Evolutionary conservation across 2,888 invertebrate species (phyloP).

Genomic region (Sesamia inferens): DNA sequence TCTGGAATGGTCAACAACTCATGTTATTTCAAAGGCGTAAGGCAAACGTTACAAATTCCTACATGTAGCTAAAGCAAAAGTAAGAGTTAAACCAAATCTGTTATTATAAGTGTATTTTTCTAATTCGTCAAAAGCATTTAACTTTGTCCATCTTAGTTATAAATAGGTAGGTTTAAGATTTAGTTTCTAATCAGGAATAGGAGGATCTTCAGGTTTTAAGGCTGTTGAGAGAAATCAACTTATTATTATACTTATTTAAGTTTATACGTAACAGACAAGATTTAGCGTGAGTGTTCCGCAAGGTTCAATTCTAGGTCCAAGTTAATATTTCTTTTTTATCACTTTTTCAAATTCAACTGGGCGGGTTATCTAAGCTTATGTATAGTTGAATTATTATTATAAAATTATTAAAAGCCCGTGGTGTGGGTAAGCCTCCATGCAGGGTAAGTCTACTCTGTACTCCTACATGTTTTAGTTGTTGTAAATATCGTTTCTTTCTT

Average conservation of each 20-base stretch:
- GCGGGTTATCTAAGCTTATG: neutral
- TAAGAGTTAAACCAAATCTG: neutral
- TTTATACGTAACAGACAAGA: neutral
- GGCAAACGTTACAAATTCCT: too few species aligned
- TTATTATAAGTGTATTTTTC: neutral
- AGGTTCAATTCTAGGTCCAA: neutral
- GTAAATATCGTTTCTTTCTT: too few species aligned
- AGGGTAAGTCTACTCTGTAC: too few species aligned
- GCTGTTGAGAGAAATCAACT: neutral
- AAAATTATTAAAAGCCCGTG: too few species aligned
- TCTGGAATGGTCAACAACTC: neutral
- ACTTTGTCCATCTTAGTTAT: neutral
- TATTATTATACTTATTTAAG: neutral
- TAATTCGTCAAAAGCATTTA: conserved; percentile 1
- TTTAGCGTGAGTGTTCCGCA: neutral
- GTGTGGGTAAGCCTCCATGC: too few species aligned
- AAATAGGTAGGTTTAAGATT: neutral
- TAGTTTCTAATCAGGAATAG: neutral
- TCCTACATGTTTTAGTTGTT: too few species aligned
- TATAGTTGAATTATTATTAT: too few species aligned
- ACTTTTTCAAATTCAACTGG: too few species aligned
- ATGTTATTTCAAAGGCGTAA: too few species aligned
- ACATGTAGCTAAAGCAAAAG: neutral
- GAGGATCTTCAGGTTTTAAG: neutral
- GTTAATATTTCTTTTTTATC: neutral